Evolutionary conservation across 2,888 invertebrate species (phyloP), one percentile per base, ranked within the genome.

Genomic region (Sepioteuthis lessoniana): DNA sequence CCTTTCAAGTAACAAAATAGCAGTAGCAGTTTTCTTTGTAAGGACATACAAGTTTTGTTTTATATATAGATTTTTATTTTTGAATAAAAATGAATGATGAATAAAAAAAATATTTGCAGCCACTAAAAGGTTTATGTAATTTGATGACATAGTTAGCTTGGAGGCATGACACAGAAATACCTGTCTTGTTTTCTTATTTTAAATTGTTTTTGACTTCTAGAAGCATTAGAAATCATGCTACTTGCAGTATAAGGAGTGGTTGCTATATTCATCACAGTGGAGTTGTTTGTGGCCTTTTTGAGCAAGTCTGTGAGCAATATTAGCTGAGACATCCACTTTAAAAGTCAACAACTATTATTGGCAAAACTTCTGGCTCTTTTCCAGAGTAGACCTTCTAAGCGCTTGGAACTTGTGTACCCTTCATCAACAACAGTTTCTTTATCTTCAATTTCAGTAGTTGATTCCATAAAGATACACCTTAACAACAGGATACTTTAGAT

Each of bases 281-380:
- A n/a, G 16, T 76, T 76, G 76, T 76, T 76, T 76, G 76, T 76
- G 76, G n/a, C 76, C n/a, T 16, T 76, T 76, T 76, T 35, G 13
- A 76, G n/a, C 7, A n/a, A 76, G n/a, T 35, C n/a, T 76, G 13
- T 76, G 76, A 76, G 76, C 76, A n/a, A 76, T 76, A 76, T 76
- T 76, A 76, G 76, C n/a, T 13, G 76, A 76, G 76, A 16, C n/a
- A 25, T n/a, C n/a, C 76, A 19, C 76, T 76, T 76, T 76, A 76
- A 76, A 76, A 76, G 76, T 76, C 76, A 76, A n/a, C 76, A n/a
- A 19, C 76, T 76, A 76, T 76, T 76, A 76, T 76, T 76, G 76
- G 76, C 76, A 76, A 35, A 76, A 76, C 76, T 76, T 35, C 76
- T n/a, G 76, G 76, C 76, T 76, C 76, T 76, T 76, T 76, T 76